Evolutionary conservation across 2,797 vertebrate genomes (phyloP).

Genomic region (Acipenser transmontanus): DNA sequence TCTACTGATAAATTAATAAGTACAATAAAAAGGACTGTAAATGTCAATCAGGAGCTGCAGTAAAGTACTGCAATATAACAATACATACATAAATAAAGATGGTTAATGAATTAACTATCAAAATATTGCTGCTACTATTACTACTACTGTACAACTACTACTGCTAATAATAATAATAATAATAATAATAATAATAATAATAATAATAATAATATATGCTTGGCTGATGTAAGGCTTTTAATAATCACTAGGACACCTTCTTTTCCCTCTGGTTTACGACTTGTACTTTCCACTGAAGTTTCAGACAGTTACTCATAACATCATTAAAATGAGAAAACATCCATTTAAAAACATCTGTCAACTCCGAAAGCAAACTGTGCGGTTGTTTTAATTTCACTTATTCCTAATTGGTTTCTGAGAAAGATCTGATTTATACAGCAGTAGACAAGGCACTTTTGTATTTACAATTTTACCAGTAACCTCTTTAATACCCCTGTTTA

Average conservation of each 20-base stretch:
- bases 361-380: constrained; percentile 19
- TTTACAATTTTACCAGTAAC: constrained; percentile 66
- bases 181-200: constrained; percentile 73
- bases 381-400: constrained; percentile 50
- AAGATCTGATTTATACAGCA: constrained; percentile 39
- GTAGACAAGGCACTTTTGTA: constrained; percentile 55
- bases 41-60: too few relatives aligned
- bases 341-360: constrained; percentile 41
- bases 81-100: too few relatives aligned
- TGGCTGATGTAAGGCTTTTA: constrained; percentile 73
- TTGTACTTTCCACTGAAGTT: constrained; percentile 72
- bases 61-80: too few relatives aligned
- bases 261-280: constrained; percentile 60
- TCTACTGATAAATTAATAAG: too few relatives aligned
- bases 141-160: too few relatives aligned
- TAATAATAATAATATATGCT: constrained; percentile 71
- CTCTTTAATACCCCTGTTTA: constrained; percentile 76
- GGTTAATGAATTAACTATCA: too few relatives aligned
- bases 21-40: too few relatives aligned
- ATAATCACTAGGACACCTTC: constrained; percentile 78
- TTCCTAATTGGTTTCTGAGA: constrained; percentile 22
- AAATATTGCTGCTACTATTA: too few relatives aligned
- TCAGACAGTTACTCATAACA: constrained; percentile 69
- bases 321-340: constrained; percentile 65
- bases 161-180: constrained; percentile 30